phyloP scores from a whole-genome alignment of 2,113 vertebrate genomes.

The Empidonax alnorum region DNA sequence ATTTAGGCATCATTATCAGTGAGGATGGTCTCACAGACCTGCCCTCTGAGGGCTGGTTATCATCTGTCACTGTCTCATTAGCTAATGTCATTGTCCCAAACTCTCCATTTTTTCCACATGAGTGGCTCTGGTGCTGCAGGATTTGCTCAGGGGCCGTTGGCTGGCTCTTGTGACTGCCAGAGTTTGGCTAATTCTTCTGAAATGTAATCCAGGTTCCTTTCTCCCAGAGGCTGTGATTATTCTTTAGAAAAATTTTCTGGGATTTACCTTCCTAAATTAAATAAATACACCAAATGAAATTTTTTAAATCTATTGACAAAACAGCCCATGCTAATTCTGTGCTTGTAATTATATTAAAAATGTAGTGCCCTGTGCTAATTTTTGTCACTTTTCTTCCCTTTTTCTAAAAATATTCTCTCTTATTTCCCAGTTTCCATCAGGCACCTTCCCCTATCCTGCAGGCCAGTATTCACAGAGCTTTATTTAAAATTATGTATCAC shows the following conservation, averaged over 20 bases:
- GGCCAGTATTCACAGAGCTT: background rate
- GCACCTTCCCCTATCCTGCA: background rate
- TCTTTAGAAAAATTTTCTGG: background rate
- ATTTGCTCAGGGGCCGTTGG: background rate
- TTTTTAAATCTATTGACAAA: background rate
- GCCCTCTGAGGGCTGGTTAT: background rate
- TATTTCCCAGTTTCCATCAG: background rate
- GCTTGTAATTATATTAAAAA: background rate
- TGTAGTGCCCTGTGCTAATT: background rate
- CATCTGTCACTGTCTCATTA: background rate
- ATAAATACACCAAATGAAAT: background rate
- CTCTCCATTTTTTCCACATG: background rate
- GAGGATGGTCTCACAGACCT: background rate
- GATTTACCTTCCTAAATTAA: background rate
- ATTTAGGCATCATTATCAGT: background rate
- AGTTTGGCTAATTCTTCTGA: background rate
- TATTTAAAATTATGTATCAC: background rate
- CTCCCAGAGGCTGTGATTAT: background rate
- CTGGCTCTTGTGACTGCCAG: background rate
- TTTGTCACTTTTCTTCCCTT: background rate
- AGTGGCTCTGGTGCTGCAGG: accelerated
- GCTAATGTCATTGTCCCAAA: background rate
- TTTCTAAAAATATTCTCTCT: background rate
- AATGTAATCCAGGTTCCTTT: background rate
- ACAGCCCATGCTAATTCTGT: background rate